phyloP scores from a whole-genome alignment of 2,888 invertebrate species.

The Eudasyphora cyanicolor region DNA sequence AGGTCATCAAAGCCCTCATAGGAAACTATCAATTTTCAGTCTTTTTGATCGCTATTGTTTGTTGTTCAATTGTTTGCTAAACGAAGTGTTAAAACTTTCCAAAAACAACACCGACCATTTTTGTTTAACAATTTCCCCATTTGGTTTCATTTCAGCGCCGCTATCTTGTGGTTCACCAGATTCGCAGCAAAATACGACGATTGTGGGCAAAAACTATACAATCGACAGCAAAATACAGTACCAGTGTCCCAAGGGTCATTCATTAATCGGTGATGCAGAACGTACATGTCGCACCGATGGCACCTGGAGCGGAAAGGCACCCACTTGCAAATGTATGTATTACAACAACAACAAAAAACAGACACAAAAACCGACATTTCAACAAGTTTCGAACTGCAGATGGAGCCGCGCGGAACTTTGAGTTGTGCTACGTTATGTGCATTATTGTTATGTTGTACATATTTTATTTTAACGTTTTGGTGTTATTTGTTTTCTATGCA shows the following conservation, averaged over 20 bases:
- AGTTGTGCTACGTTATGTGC: neutral
- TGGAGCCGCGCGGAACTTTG: too few relatives aligned
- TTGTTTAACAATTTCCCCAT: neutral
- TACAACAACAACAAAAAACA: neutral
- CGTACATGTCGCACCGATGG: constrained; percentile 88
- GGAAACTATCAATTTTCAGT: constrained; percentile 14
- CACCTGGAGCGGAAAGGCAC: constrained; percentile 91
- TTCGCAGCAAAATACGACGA: constrained; percentile 90
- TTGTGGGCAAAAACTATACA: constrained; percentile 85
- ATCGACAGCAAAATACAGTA: constrained; percentile 88
- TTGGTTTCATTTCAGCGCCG: constrained; percentile 83
- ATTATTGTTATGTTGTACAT: constrained; percentile 1
- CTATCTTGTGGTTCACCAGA: constrained; percentile 94
- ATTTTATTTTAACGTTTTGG: neutral
- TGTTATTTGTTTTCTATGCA: constrained; percentile 74
- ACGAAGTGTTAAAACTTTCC: constrained; percentile 48
- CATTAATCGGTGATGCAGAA: constrained; percentile 86
- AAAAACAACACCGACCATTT: too few relatives aligned
- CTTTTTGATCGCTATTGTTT: too few relatives aligned
- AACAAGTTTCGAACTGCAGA: neutral
- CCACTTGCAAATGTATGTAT: constrained; percentile 92
- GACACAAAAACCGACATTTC: neutral
- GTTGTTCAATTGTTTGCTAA: constrained; percentile 33
- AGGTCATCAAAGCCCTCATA: neutral
- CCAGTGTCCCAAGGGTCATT: constrained; percentile 90